Evolutionary conservation across 2,113 vertebrate genomes (phyloP).

Genomic region (Dendropsophus ebraccatus): DNA sequence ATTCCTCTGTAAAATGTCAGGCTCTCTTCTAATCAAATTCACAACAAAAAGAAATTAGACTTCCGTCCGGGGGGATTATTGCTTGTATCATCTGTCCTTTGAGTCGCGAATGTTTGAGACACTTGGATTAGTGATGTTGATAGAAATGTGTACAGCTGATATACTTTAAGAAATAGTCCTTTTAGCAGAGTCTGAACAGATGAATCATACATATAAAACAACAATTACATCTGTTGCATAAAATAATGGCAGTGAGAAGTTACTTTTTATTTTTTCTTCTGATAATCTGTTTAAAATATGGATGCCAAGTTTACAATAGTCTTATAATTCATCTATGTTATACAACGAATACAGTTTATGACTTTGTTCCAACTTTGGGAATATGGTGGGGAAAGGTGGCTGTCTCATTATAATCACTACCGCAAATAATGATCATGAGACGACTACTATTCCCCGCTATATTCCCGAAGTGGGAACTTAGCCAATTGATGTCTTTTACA

Average conservation of each 20-base stretch:
- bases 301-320: not conserved
- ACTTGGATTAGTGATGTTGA: conserved; percentile 55
- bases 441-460: no score
- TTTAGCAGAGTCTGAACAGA: conserved; percentile 46
- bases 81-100: conserved; percentile 53
- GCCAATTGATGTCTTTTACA: no score
- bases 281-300: not conserved
- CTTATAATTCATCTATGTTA: not conserved
- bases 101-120: conserved; percentile 47
- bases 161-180: conserved; percentile 47
- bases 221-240: conserved; percentile 21
- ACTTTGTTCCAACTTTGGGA: no score
- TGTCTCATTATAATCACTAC: no score
- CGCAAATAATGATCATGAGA: no score
- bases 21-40: conserved; percentile 51
- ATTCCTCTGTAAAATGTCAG: conserved; percentile 56
- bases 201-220: conserved; percentile 44
- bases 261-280: not conserved
- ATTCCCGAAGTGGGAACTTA: no score
- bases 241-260: not conserved
- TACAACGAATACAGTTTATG: not conserved
- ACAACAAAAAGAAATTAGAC: conserved; percentile 54
- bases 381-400: no score
- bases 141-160: conserved; percentile 53
- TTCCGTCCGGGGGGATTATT: conserved; percentile 48